These are phyloP conservation scores for Drosophila eugracilis DNA, from an alignment of 1,140 invertebrate genomes.

Conservation along the genomic window DNA sequence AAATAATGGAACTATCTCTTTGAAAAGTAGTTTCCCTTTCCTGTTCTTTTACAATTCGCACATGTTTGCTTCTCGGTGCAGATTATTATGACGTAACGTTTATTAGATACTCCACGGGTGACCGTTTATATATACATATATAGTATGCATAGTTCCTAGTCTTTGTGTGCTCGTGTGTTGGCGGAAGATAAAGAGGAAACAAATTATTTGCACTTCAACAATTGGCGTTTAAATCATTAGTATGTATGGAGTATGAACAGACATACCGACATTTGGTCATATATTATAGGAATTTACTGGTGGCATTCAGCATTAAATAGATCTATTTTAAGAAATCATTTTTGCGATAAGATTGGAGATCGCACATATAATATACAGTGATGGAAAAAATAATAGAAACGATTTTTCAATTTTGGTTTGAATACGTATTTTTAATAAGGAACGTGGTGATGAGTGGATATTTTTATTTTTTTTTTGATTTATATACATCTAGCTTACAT, in stretches of 20 bases:
- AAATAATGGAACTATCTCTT: too few species aligned
- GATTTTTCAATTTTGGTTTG: too few species aligned
- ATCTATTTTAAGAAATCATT: conserved; percentile 18
- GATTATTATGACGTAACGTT: conserved; percentile 43
- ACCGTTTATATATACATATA: conserved; percentile 16
- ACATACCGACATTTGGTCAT: conserved; percentile 31
- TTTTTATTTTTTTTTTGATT: too few species aligned
- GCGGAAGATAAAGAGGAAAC: conserved; percentile 47
- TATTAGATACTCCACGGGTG: conserved; percentile 40
- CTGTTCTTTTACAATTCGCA: not conserved
- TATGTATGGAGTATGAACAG: conserved; percentile 38
- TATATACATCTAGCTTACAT: too few species aligned
- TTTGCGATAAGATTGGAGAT: conserved; percentile 25
- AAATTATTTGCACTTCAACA: conserved; percentile 44
- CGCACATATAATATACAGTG: too few species aligned
- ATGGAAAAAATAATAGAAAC: too few species aligned
- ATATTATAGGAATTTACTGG: conserved; percentile 29
- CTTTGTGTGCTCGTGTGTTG: conserved; percentile 21
- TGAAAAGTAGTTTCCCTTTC: not conserved
- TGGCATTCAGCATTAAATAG: conserved; percentile 24
- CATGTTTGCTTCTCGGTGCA: conserved; percentile 12
- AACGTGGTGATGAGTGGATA: too few species aligned
- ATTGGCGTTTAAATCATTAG: conserved; percentile 45
- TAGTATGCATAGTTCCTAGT: conserved; percentile 24
- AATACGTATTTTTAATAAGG: too few species aligned